Conservation (phyloP, 2,888 invertebrate genomes). For the Oithona nana region DNA sequence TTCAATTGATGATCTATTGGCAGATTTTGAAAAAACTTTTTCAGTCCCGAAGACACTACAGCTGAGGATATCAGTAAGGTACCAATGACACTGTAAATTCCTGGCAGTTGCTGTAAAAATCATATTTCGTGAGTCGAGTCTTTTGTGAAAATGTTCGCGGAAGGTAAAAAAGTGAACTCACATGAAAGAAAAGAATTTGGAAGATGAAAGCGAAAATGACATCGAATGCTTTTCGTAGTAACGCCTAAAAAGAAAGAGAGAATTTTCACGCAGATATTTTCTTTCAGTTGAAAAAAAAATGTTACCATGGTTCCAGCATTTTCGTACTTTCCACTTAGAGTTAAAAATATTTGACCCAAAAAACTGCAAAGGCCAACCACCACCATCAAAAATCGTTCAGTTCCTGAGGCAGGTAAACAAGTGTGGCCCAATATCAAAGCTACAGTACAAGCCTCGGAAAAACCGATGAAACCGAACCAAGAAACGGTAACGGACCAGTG, state of each 20-base stretch:
- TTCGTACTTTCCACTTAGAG: not conserved
- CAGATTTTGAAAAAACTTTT: not conserved
- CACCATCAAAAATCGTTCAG: not conserved
- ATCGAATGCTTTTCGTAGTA: not conserved
- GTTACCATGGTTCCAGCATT: not conserved
- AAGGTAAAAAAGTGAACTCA: too few species aligned
- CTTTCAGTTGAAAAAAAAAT: too few species aligned
- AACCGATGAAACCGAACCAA: not conserved
- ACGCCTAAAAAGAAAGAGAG: too few species aligned
- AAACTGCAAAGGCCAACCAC: not conserved
- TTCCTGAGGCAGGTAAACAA: not conserved
- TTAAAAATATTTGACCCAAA: not conserved
- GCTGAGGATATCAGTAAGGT: not conserved
- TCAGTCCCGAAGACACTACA: not conserved
- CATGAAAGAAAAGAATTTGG: not conserved
- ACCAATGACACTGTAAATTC: not conserved
- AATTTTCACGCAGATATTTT: too few species aligned
- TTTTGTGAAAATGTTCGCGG: too few species aligned
- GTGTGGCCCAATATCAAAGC: not conserved
- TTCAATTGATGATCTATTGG: not conserved
- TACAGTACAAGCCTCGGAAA: not conserved
- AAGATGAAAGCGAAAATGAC: not conserved
- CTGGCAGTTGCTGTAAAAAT: not conserved
- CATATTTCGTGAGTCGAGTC: not conserved
- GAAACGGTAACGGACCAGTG: not conserved